Evolutionary conservation across 2,888 invertebrate species (phyloP), one percentile per base, ranked within the genome.

Genomic region (Hybos culiciformis): DNA sequence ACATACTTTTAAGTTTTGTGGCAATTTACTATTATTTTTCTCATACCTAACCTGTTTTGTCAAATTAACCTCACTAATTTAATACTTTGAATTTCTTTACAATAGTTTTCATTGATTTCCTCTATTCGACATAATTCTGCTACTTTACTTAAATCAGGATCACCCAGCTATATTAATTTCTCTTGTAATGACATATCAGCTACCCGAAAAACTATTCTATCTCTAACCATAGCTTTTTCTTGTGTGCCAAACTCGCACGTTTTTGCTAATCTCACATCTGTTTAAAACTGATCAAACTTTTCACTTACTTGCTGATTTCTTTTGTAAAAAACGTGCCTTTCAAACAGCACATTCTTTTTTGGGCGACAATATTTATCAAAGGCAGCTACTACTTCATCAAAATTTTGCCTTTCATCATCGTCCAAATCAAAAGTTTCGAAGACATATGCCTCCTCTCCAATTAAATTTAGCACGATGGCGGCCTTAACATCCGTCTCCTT

Each of bases 221-320:
- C 54, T 43, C 53, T 41, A 7, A 58, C 23, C 44, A 56, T 49
- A 11, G 48, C 50, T 37, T 54, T 51, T 40, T 44, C 46, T 26
- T 54, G 46, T 23, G 39, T 39, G 9, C 42, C 38, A 47, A 54
- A 56, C 18, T 49, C 50, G 40, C 53, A 54, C n/a, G 43, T 44
- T 45, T 57, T 52, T 11, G 51, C 46, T 17, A 52, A 46, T 45
- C 47, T 52, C 33, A 54, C 32, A 29, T 57, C 54, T 4, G 52
- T 51, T 26, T 55, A 37, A 48, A 56, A 58, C 24, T 43, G 45
- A 39, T 56, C 54, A 46, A 57, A 55, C 17, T 34, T 41, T 47
- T 56, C 54, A n/a, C 51, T 51, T 40, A 53, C 51, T 33, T 45
- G 48, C 44, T 57, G 56, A 5, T 44, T 39, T 18, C 54, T 50